A percentile compares a stretch with the other conserved stretches of the same genome.
Evolutionary conservation across 1,140 invertebrate species (phyloP).

Genomic region (Bombus fervidus): DNA sequence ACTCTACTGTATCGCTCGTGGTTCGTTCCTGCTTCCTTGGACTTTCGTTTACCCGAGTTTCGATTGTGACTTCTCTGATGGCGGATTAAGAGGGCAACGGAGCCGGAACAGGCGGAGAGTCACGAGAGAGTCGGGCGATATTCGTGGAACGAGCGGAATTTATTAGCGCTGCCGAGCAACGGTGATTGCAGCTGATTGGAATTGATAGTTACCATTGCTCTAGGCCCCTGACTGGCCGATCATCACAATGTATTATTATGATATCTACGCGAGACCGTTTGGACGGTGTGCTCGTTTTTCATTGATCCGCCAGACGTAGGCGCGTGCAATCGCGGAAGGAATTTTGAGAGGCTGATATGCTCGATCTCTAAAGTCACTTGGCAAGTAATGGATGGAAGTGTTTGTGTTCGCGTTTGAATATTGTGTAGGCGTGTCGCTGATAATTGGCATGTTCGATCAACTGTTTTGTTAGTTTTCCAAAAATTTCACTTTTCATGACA

Average conservation of each 20-base stretch:
- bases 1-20: not conserved
- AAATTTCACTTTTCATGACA: not conserved
- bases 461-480: not conserved
- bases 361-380: not conserved
- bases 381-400: not conserved
- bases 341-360: not conserved
- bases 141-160: slow-evolving; percentile 43
- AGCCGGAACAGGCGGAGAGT: slow-evolving; percentile 16
- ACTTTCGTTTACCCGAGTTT: slow-evolving; percentile 13
- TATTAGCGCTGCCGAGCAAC: slow-evolving; percentile 22
- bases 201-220: slow-evolving; percentile 35
- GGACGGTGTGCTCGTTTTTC: slow-evolving; percentile 6
- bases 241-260: slow-evolving; percentile 26
- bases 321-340: not conserved
- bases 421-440: not conserved
- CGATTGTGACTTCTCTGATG: not conserved
- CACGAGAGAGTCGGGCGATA: slow-evolving; percentile 19
- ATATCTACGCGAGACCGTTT: not conserved
- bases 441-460: not conserved
- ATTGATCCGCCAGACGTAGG: not conserved
- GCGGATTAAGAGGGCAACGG: slow-evolving; percentile 39
- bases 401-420: no score
- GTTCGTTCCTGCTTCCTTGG: slow-evolving; percentile 1
- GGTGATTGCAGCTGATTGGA: slow-evolving; percentile 35
- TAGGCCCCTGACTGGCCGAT: slow-evolving; percentile 1